Conservation (phyloP, 2,113 vertebrate genomes). For the Salvelinus fontinalis region DNA sequence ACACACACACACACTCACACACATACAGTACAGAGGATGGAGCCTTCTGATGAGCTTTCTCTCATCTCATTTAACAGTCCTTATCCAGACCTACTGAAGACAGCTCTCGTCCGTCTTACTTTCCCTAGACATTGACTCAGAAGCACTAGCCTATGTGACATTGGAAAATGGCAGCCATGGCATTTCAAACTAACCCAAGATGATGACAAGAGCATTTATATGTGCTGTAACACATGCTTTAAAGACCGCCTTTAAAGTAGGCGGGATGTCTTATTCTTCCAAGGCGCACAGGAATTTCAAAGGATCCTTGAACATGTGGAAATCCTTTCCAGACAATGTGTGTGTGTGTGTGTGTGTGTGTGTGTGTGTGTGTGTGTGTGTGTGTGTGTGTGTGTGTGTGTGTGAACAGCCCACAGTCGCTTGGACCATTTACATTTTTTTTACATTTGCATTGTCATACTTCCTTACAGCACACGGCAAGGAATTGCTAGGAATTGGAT, state of each 20-base stretch:
- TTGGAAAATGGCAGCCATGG: neutral
- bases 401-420: constrained; percentile 23
- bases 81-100: neutral
- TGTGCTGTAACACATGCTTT: neutral
- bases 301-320: neutral
- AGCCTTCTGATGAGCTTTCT: neutral
- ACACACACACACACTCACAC: neutral
- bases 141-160: neutral
- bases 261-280: neutral
- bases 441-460: neutral
- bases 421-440: constrained; percentile 33
- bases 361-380: neutral
- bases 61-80: neutral
- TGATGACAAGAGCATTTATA: neutral
- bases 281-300: neutral
- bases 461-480: constrained; percentile 28
- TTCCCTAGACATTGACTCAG: neutral
- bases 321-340: neutral
- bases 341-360: too few relatives aligned
- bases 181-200: neutral
- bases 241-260: neutral
- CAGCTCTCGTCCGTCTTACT: neutral
- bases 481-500: constrained; percentile 35
- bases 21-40: neutral
- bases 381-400: neutral